Conservation (phyloP, 2,797 vertebrate genomes). For the Austrolebias charrua region DNA sequence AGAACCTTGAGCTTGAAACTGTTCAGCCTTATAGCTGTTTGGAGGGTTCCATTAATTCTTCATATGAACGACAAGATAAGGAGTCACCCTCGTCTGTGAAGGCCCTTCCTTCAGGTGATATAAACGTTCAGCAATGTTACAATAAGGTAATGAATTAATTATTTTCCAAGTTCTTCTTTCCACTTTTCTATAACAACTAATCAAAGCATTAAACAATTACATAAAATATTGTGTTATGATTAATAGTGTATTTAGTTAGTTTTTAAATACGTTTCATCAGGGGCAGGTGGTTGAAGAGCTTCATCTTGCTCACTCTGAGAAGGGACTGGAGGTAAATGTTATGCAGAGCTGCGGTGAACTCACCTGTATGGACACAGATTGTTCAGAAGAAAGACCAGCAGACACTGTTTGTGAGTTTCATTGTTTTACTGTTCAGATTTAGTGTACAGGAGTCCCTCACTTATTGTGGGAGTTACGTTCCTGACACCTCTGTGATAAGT, state of each 20-base stretch:
- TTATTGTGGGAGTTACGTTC: too few relatives aligned
- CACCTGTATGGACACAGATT: constrained; percentile 91
- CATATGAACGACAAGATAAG: constrained; percentile 15
- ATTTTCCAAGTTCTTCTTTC: neutral
- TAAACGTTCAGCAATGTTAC: neutral
- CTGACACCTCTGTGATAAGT: too few relatives aligned
- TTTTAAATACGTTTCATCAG: constrained; percentile 62
- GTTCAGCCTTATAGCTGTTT: neutral
- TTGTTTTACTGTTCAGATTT: neutral
- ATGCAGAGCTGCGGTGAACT: constrained; percentile 85
- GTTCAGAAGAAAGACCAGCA: constrained; percentile 35
- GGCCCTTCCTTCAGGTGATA: neutral
- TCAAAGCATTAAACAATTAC: neutral
- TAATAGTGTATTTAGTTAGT: neutral
- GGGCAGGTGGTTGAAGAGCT: constrained; percentile 87
- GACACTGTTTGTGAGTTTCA: constrained; percentile 28
- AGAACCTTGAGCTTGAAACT: constrained; percentile 8
- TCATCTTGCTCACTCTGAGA: constrained; percentile 84
- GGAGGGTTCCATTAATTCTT: neutral
- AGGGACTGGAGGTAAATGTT: constrained; percentile 79
- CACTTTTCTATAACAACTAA: neutral
- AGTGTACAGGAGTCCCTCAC: too few relatives aligned
- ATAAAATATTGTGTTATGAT: neutral
- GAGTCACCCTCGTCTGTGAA: neutral
- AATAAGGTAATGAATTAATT: constrained; percentile 52